Percentiles rank a stretch among this genome's conserved stretches.
phyloP scores from a whole-genome alignment of 2,888 invertebrate genomes.

The Pyrrhia umbra region DNA sequence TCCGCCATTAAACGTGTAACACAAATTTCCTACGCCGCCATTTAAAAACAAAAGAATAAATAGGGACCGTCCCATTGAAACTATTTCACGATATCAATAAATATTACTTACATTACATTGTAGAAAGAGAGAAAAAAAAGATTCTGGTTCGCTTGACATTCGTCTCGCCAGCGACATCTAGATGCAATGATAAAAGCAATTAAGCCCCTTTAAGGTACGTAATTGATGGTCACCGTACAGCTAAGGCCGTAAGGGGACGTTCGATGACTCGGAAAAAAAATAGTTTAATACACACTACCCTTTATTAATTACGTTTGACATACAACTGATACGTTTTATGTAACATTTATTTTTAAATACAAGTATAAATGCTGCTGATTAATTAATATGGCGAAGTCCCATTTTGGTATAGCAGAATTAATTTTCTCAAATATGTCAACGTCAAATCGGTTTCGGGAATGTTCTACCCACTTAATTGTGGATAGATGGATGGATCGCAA shows the following conservation, averaged over 20 bases:
- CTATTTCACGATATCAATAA: constrained; percentile 43
- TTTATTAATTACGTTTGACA: constrained; percentile 69
- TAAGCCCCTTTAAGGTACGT: constrained; percentile 75
- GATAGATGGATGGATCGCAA: constrained; percentile 36
- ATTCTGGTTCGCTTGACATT: constrained; percentile 69
- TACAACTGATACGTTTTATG: constrained; percentile 54
- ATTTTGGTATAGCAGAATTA: constrained; percentile 29
- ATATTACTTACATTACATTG: constrained; percentile 38
- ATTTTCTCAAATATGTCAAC: constrained; percentile 29
- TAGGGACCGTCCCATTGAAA: constrained; percentile 27
- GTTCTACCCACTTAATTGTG: constrained; percentile 7
- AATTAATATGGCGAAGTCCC: constrained; percentile 46
- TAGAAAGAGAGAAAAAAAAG: constrained; percentile 36
- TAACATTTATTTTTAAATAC: constrained; percentile 50
- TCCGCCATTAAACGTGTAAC: constrained; percentile 30
- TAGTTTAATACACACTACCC: constrained; percentile 45
- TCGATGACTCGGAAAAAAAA: constrained; percentile 66
- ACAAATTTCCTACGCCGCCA: constrained; percentile 28
- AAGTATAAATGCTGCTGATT: constrained; percentile 57
- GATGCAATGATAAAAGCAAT: constrained; percentile 81
- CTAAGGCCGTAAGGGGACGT: constrained; percentile 48
- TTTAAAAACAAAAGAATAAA: constrained; percentile 38
- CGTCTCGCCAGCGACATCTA: constrained; percentile 66
- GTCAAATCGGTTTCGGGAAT: constrained; percentile 48
- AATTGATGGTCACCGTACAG: constrained; percentile 74